phyloP scores from a whole-genome alignment of 1,140 invertebrate genomes.

The Brachionus rubens region DNA sequence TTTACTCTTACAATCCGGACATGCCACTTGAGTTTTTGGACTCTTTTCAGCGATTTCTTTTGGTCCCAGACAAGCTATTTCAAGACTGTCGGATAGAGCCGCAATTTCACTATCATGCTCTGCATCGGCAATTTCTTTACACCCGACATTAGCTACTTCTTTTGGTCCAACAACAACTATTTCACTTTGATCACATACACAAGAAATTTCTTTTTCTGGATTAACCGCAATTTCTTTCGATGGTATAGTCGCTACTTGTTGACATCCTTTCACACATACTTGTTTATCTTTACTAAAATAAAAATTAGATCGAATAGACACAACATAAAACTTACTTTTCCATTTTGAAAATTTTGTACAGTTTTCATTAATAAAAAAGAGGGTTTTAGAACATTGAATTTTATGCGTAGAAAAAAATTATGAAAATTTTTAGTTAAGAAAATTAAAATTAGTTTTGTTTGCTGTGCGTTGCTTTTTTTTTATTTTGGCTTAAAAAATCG shows the following conservation, averaged over 20 bases:
- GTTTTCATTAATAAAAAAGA: too few species aligned
- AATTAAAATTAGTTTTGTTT: too few species aligned
- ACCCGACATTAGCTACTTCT: background rate
- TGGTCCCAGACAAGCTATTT: background rate
- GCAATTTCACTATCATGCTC: background rate
- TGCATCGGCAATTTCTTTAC: slow-evolving; percentile 7
- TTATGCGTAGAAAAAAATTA: too few species aligned
- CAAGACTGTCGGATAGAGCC: background rate
- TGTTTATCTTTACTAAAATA: too few species aligned
- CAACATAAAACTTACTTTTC: too few species aligned
- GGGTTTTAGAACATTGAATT: too few species aligned
- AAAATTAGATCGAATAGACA: too few species aligned
- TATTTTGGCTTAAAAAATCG: too few species aligned
- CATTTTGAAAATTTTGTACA: too few species aligned
- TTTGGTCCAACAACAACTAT: background rate
- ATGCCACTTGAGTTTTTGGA: background rate
- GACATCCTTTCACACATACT: too few species aligned
- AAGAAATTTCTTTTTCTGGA: background rate
- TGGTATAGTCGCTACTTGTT: background rate
- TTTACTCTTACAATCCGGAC: background rate
- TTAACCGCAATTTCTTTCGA: background rate
- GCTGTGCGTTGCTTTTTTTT: too few species aligned
- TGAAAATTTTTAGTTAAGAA: too few species aligned
- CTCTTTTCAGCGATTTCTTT: background rate
- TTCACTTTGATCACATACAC: background rate